Percentiles rank a stretch among this genome's conserved stretches.
Conservation (phyloP, 2,797 vertebrate species). For the Tinamus major region DNA sequence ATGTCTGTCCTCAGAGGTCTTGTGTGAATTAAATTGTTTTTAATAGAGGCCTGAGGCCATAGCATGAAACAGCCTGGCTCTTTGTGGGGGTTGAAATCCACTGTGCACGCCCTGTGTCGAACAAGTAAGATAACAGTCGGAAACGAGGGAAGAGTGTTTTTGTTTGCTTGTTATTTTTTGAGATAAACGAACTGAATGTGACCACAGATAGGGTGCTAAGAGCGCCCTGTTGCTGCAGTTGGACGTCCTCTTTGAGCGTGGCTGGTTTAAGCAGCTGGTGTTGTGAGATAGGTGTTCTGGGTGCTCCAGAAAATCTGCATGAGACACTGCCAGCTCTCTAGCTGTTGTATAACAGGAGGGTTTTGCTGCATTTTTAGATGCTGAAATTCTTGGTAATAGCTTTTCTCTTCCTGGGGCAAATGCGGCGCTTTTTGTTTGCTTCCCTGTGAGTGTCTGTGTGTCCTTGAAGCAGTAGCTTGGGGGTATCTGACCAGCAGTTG, state of each 20-base stretch:
- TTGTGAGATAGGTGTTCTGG: background rate
- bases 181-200: conserved; percentile 12
- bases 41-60: conserved; percentile 67
- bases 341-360: rapidly evolving
- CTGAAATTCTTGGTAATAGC: background rate
- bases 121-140: conserved; percentile 2
- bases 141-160: background rate
- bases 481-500: background rate
- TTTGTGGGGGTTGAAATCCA: conserved; percentile 37
- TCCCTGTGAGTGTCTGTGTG: rapidly evolving
- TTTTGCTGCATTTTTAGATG: background rate
- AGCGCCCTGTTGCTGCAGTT: conserved; percentile 25
- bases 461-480: background rate
- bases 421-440: background rate
- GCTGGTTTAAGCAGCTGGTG: background rate
- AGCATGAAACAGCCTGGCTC: conserved; percentile 49
- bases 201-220: conserved; percentile 11
- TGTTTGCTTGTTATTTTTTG: background rate
- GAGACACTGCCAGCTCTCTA: background rate
- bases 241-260: background rate
- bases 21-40: conserved; percentile 65
- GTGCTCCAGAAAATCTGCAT: background rate
- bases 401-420: conserved; percentile 3
- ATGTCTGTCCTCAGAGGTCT: conserved; percentile 63
- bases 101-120: background rate